Percentiles rank a stretch among this genome's conserved stretches.
phyloP scores from a whole-genome alignment of 2,888 invertebrate species.

The Actias luna region DNA sequence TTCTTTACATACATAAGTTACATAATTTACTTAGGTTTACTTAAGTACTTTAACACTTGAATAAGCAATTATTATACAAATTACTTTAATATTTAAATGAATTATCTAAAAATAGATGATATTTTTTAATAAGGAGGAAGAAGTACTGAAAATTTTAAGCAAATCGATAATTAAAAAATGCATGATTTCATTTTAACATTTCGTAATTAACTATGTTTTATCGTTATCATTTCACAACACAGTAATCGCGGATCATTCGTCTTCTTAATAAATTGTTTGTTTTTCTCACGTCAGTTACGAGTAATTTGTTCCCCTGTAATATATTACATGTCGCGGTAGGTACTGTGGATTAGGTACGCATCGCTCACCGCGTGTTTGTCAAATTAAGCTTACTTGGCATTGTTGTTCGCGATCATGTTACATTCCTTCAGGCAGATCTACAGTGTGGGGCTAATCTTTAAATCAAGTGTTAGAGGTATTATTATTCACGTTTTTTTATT shows the following conservation, averaged over 20 bases:
- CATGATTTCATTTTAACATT: not conserved
- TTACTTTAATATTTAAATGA: no score
- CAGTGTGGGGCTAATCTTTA: not conserved
- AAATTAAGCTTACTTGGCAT: slow-evolving; percentile 41
- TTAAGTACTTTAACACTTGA: no score
- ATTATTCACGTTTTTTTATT: no score
- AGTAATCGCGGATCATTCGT: slow-evolving; percentile 48
- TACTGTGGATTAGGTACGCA: slow-evolving; percentile 58
- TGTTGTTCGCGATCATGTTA: slow-evolving; percentile 19
- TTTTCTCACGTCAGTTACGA: slow-evolving; percentile 57
- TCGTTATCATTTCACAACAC: slow-evolving; percentile 50
- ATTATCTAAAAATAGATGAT: no score
- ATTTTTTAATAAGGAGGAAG: no score
- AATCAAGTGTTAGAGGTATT: not conserved
- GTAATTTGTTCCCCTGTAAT: slow-evolving; percentile 69
- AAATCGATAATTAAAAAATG: not conserved
- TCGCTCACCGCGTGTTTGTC: slow-evolving; percentile 51
- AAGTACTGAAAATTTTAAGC: no score
- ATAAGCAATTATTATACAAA: no score
- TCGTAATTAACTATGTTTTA: slow-evolving; percentile 22
- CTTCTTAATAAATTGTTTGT: slow-evolving; percentile 73
- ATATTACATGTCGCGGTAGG: slow-evolving; percentile 61
- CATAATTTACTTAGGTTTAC: no score
- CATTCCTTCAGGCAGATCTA: slow-evolving; percentile 14
- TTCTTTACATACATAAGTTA: not conserved